A percentile compares a stretch with the other conserved stretches of the same genome.
These are phyloP conservation scores for Clistopyga incitator DNA, from an alignment of 2,888 invertebrate species.

Conservation along the genomic window DNA sequence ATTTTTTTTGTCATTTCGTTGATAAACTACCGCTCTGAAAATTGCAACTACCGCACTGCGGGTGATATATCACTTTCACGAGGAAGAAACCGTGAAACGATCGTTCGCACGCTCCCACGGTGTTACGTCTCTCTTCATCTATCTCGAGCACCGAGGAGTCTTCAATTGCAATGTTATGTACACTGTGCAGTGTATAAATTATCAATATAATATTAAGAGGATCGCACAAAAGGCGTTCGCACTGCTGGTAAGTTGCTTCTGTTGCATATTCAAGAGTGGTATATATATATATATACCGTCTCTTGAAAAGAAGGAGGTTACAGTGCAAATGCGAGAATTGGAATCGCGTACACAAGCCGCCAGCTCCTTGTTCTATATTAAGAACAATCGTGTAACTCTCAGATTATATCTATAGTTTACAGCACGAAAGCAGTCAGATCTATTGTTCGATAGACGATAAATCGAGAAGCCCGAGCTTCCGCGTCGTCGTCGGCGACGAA, in stretches of 20 bases:
- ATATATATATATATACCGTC: too few relatives aligned
- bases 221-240: conserved; percentile 25
- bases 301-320: too few relatives aligned
- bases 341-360: neutral
- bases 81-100: conserved; percentile 79
- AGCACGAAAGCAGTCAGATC: conserved; percentile 42
- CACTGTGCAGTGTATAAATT: neutral
- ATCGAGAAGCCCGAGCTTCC: conserved; percentile 47
- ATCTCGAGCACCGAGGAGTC: conserved; percentile 47
- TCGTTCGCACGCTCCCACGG: conserved; percentile 80
- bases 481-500: too few relatives aligned
- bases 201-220: neutral
- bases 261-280: too few relatives aligned
- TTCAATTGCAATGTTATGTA: conserved; percentile 17
- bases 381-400: conserved; percentile 59
- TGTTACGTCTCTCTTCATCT: conserved; percentile 73
- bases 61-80: conserved; percentile 80
- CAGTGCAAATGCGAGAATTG: neutral
- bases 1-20: neutral
- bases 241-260: neutral
- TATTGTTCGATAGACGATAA: conserved; percentile 67
- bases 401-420: conserved; percentile 51
- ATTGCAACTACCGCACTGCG: conserved; percentile 24
- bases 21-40: conserved; percentile 13
- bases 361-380: conserved; percentile 62